Evolutionary conservation across 2,888 invertebrate genomes (phyloP).

Genomic region (Lasius platythorax): DNA sequence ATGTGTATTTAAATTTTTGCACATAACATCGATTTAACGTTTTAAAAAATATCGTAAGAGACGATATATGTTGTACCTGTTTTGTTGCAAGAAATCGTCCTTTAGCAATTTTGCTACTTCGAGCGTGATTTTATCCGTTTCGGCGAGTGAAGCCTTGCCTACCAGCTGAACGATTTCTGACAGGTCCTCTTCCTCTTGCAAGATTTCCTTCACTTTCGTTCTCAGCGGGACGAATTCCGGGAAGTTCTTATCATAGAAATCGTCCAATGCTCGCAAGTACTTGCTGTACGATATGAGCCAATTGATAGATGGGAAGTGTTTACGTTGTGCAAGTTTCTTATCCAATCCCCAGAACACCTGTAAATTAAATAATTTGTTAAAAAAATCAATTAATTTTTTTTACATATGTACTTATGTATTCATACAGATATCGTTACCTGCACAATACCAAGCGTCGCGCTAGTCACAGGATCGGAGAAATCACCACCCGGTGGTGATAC

Average conservation of each 20-base stretch:
- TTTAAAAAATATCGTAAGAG: neutral
- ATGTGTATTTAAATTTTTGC: neutral
- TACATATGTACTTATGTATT: neutral
- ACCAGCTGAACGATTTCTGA: slow-evolving; percentile 99
- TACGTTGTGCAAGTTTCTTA: slow-evolving; percentile 99
- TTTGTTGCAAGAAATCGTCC: slow-evolving; percentile 99
- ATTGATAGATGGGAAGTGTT: slow-evolving; percentile 99
- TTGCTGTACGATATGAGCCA: slow-evolving; percentile 99
- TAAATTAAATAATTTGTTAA: slow-evolving; percentile 27
- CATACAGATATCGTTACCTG: slow-evolving; percentile 87
- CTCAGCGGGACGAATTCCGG: slow-evolving; percentile 98
- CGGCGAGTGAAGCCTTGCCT: slow-evolving; percentile 99
- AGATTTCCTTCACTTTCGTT: slow-evolving; percentile 98
- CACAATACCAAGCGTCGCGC: slow-evolving; percentile 99
- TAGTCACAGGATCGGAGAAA: slow-evolving; percentile 99
- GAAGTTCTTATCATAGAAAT: slow-evolving; percentile 99
- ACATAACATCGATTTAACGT: neutral
- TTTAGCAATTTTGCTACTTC: slow-evolving; percentile 99
- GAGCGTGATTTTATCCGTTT: slow-evolving; percentile 99
- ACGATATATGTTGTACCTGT: slow-evolving; percentile 89
- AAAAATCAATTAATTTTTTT: neutral
- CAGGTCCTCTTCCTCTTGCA: slow-evolving; percentile 99
- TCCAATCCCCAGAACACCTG: slow-evolving; percentile 99
- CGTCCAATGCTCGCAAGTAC: slow-evolving; percentile 99
- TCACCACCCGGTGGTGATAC: slow-evolving; percentile 99